These are phyloP conservation scores for Mustelus asterias DNA, from an alignment of 2,113 vertebrate species.

Conservation along the genomic window DNA sequence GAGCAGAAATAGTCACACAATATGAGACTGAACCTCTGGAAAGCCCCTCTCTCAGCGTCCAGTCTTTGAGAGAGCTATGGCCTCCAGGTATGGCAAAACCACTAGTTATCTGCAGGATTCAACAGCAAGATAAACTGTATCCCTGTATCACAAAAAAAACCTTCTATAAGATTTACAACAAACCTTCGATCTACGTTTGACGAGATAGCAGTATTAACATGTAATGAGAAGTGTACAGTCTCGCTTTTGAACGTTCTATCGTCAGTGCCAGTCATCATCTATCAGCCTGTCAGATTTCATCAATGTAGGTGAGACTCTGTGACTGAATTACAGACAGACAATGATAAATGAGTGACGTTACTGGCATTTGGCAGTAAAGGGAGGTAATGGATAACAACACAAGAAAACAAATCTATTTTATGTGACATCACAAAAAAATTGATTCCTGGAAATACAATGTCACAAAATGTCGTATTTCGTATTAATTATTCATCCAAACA, in stretches of 20 bases:
- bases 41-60: not conserved
- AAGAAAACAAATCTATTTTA: slow-evolving; percentile 19
- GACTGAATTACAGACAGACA: slow-evolving; percentile 17
- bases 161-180: not conserved
- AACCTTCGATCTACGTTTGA: not conserved
- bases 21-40: not conserved
- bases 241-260: not conserved
- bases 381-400: not conserved
- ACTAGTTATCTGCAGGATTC: not conserved
- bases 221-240: not conserved
- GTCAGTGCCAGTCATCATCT: not conserved
- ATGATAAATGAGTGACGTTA: slow-evolving; percentile 7
- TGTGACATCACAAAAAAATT: slow-evolving; percentile 5
- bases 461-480: not conserved
- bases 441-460: slow-evolving; percentile 28
- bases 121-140: not conserved
- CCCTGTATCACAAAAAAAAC: not conserved
- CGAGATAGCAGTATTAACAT: not conserved
- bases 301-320: not conserved
- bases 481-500: slow-evolving; percentile 20
- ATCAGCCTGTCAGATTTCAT: slow-evolving; percentile 16
- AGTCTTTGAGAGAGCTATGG: not conserved
- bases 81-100: too few relatives aligned
- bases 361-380: slow-evolving; percentile 6
- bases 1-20: not conserved